phyloP scores from a whole-genome alignment of 2,113 vertebrate species.

The Asarcornis scutulata region DNA sequence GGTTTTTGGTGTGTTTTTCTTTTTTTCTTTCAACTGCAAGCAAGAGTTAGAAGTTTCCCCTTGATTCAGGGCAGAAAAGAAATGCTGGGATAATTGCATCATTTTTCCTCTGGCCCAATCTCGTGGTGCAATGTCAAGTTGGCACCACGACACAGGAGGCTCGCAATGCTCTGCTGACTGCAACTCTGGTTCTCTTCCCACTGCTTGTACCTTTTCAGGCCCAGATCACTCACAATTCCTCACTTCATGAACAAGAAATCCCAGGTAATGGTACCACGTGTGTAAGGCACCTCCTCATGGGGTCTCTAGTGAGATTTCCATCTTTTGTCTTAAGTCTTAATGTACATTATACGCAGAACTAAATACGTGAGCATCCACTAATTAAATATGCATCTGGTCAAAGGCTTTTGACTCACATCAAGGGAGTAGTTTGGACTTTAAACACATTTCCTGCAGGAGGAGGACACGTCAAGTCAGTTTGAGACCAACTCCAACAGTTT shows the following conservation, averaged over 20 bases:
- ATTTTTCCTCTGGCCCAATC: background rate
- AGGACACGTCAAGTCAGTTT: background rate
- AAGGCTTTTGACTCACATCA: background rate
- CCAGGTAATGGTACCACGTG: background rate
- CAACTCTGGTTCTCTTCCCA: background rate
- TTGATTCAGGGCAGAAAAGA: background rate
- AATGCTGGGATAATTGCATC: background rate
- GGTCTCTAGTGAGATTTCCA: background rate
- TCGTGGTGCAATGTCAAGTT: background rate
- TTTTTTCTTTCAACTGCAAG: background rate
- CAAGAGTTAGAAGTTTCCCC: background rate
- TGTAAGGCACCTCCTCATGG: background rate
- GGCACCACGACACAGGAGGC: background rate
- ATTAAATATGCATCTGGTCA: background rate
- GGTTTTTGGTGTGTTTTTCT: no score
- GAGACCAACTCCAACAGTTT: slow-evolving; percentile 12
- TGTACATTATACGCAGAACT: background rate
- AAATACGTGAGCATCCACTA: background rate
- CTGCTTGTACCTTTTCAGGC: background rate
- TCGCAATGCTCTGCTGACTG: background rate
- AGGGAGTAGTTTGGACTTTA: background rate
- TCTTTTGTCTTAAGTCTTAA: background rate
- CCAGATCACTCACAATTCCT: background rate
- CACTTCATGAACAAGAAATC: background rate
- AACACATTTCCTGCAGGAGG: background rate